phyloP scores from a whole-genome alignment of 2,113 vertebrate species.

The Gambusia affinis region DNA sequence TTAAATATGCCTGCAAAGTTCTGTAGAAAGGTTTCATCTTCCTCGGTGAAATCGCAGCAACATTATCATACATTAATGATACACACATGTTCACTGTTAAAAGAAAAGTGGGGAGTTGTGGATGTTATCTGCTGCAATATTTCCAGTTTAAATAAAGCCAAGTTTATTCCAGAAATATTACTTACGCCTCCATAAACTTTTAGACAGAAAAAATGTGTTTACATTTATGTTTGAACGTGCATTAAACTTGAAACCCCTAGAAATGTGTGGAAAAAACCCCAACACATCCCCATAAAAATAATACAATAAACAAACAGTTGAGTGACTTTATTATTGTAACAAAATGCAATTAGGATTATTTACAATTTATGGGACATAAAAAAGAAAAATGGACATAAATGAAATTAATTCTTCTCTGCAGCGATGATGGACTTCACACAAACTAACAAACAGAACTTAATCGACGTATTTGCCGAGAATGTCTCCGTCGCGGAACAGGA shows the following conservation, averaged over 20 bases:
- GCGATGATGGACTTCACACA: slow-evolving; percentile 72
- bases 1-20: too few relatives aligned
- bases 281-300: not conserved
- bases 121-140: not conserved
- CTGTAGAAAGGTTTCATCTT: too few relatives aligned
- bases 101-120: too few relatives aligned
- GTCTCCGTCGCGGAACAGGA: slow-evolving; percentile 95
- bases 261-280: not conserved
- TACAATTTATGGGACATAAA: slow-evolving; percentile 87
- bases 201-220: not conserved
- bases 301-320: not conserved
- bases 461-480: slow-evolving; percentile 96
- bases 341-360: slow-evolving; percentile 86
- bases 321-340: slow-evolving; percentile 79
- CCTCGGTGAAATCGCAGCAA: too few relatives aligned
- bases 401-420: slow-evolving; percentile 64
- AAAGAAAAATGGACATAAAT: slow-evolving; percentile 53
- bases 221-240: not conserved
- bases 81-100: too few relatives aligned
- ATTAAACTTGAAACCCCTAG: not conserved
- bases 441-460: slow-evolving; percentile 62
- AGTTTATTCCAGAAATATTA: too few relatives aligned
- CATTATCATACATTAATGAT: too few relatives aligned
- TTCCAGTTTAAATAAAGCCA: not conserved
- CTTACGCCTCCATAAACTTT: not conserved